Conservation (phyloP, 2,113 vertebrate species). For the Antidorcas marsupialis region DNA sequence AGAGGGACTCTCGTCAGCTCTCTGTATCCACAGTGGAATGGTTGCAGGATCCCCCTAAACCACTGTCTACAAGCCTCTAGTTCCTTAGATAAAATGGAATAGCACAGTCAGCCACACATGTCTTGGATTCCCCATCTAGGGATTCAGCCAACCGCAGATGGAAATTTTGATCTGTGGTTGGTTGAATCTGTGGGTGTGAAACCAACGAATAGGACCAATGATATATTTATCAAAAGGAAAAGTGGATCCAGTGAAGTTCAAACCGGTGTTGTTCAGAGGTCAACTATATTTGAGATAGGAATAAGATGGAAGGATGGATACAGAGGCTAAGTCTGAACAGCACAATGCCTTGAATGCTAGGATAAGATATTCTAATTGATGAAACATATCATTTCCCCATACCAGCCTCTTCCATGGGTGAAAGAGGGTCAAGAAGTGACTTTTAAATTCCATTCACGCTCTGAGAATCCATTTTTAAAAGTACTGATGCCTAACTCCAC, state of each 20-base stretch:
- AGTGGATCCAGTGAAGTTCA: background rate
- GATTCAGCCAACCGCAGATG: background rate
- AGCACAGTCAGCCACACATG: background rate
- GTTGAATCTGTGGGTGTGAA: background rate
- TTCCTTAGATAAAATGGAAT: background rate
- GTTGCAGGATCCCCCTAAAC: background rate
- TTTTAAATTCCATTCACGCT: background rate
- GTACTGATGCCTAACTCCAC: background rate
- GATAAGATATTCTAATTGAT: background rate
- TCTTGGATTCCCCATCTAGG: background rate
- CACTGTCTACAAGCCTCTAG: background rate
- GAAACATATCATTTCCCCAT: background rate
- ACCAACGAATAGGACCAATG: background rate
- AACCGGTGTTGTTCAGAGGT: background rate
- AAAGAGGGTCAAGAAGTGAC: background rate
- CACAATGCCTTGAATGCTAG: background rate
- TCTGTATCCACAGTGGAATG: background rate
- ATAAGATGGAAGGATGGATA: background rate
- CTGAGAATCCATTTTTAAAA: conserved; percentile 27
- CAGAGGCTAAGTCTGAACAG: background rate
- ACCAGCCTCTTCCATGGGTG: background rate
- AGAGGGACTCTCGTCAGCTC: background rate
- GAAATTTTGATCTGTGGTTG: background rate
- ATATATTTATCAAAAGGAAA: background rate
- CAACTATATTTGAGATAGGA: background rate